These are phyloP conservation scores for Tympanuchus pallidicinctus DNA, from an alignment of 2,113 vertebrate species.

Conservation along the genomic window DNA sequence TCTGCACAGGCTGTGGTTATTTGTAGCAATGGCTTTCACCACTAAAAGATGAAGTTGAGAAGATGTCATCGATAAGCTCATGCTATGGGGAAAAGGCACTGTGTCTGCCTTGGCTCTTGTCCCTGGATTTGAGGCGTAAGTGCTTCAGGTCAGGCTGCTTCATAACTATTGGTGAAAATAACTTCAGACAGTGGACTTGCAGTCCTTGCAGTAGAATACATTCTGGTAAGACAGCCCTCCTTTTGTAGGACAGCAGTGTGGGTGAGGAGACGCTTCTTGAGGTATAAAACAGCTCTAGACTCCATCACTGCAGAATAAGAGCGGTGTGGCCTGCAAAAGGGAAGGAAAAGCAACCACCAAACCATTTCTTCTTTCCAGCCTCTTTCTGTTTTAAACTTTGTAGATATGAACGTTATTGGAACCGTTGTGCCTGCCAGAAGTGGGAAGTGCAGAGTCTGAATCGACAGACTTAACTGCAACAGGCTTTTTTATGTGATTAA, in stretches of 20 bases:
- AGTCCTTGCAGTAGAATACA: neutral
- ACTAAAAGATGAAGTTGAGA: neutral
- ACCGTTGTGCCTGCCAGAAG: neutral
- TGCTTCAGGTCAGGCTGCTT: conserved; percentile 14
- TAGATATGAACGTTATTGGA: neutral
- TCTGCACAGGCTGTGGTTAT: neutral
- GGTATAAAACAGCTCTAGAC: neutral
- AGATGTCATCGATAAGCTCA: neutral
- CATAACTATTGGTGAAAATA: neutral
- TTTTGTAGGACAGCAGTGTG: accelerated
- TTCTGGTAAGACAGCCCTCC: neutral
- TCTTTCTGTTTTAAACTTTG: conserved; percentile 26
- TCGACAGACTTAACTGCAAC: neutral
- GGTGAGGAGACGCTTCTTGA: neutral
- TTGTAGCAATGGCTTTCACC: neutral
- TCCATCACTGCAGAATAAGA: neutral
- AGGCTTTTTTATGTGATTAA: conserved; percentile 26
- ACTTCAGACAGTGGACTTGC: neutral
- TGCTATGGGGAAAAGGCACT: neutral
- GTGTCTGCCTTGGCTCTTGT: neutral
- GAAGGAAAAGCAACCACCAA: neutral
- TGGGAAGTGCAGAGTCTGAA: neutral
- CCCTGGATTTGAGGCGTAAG: neutral
- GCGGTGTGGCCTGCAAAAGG: neutral
- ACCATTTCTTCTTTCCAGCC: neutral